A percentile compares a stretch with the other conserved stretches of the same genome.
Evolutionary conservation across 30 jellyfish, hydroid and myxozoan species (phyloP).

Genomic region (Rhopilema esculentum): DNA sequence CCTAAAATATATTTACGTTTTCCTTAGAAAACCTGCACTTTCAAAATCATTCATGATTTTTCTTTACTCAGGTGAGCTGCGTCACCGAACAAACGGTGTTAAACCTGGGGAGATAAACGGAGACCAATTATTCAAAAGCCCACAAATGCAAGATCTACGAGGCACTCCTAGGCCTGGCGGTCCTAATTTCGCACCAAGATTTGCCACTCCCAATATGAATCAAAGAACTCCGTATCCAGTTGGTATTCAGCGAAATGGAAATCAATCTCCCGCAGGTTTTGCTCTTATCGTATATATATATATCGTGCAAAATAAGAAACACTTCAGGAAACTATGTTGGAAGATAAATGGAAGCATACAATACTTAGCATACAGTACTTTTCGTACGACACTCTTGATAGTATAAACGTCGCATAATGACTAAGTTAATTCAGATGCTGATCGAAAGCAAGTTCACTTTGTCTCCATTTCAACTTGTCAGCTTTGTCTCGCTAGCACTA

Average conservation of each 20-base stretch:
- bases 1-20: no score
- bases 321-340: not conserved
- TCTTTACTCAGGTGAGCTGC: constrained; percentile 7
- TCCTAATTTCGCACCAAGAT: not conserved
- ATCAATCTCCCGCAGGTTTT: not conserved
- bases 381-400: no score
- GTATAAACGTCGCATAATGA: no score
- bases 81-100: constrained; percentile 20
- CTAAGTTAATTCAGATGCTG: no score
- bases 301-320: not conserved
- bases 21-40: no score
- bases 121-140: not conserved
- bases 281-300: not conserved
- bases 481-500: no score
- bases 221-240: not conserved
- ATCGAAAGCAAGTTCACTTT: no score
- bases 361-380: not conserved
- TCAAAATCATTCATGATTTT: no score
- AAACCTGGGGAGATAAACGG: not conserved
- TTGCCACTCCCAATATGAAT: not conserved
- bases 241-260: not conserved
- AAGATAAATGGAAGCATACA: not conserved
- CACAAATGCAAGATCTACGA: not conserved
- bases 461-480: no score
- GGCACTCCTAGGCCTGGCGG: constrained; percentile 9